phyloP scores from a whole-genome alignment of 2,797 vertebrate species.

The Astyanax mexicanus region DNA sequence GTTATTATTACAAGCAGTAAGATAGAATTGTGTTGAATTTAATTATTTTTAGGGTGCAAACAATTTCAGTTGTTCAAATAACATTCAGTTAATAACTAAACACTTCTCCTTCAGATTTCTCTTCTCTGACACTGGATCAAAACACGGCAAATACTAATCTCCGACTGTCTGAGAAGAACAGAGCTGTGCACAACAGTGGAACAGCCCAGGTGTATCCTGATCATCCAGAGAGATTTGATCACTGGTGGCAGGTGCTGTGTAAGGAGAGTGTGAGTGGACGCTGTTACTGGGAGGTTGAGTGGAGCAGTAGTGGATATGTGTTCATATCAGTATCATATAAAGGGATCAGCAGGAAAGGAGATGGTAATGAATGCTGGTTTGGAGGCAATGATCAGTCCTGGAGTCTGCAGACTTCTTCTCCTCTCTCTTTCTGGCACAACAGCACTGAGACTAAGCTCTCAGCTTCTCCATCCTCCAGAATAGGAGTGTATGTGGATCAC shows the following conservation, averaged over 20 bases:
- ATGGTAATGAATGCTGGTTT: background rate
- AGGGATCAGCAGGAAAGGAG: background rate
- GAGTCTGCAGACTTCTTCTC: constrained; percentile 8
- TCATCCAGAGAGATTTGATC: constrained; percentile 33
- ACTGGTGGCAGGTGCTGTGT: constrained; percentile 5
- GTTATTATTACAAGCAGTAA: too few species aligned
- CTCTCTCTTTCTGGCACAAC: constrained; percentile 1
- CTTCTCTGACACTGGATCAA: constrained; percentile 30
- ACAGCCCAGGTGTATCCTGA: background rate
- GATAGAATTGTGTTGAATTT: too few species aligned
- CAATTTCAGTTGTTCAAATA: too few species aligned
- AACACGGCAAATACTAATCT: background rate
- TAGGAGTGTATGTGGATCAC: too few species aligned
- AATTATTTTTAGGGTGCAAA: too few species aligned
- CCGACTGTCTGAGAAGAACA: constrained; percentile 21
- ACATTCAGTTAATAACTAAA: too few species aligned
- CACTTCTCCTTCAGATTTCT: constrained; percentile 22
- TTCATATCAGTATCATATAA: constrained; percentile 30
- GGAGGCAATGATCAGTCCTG: constrained; percentile 12
- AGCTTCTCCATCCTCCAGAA: too few species aligned
- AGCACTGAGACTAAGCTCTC: background rate
- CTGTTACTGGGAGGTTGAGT: constrained; percentile 36
- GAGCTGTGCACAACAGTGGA: background rate
- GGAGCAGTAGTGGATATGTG: background rate
- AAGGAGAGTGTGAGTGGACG: constrained; percentile 8